Percentiles rank a stretch among this genome's conserved stretches.
phyloP scores from a whole-genome alignment of 2,797 vertebrate genomes.

The Liparis tanakae region DNA sequence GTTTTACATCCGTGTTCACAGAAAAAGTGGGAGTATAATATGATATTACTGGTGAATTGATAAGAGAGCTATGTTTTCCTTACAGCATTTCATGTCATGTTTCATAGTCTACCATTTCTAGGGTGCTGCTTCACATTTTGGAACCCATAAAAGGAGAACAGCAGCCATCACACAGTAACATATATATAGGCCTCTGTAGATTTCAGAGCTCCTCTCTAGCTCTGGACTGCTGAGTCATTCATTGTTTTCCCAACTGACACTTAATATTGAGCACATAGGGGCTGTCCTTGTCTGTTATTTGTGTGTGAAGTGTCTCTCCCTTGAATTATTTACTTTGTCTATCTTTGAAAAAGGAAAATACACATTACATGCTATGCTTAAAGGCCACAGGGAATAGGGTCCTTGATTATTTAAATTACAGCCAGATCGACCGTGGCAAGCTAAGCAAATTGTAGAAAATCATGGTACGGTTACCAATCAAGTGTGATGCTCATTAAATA shows the following conservation, averaged over 20 bases:
- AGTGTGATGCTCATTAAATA: background rate
- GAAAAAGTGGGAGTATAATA: slow-evolving; percentile 3
- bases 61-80: slow-evolving; percentile 8
- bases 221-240: slow-evolving; percentile 45
- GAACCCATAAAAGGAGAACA: slow-evolving; percentile 20
- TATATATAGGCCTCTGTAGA: slow-evolving; percentile 12
- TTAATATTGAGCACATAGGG: slow-evolving; percentile 8
- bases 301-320: slow-evolving; percentile 24
- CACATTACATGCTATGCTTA: background rate
- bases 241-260: slow-evolving; percentile 7
- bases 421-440: slow-evolving; percentile 1
- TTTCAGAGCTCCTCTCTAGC: slow-evolving; percentile 6
- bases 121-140: background rate
- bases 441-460: background rate
- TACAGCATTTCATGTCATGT: background rate
- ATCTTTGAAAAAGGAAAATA: slow-evolving; percentile 6
- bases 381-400: slow-evolving; percentile 3
- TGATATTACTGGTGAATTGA: slow-evolving; percentile 4
- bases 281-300: slow-evolving; percentile 25
- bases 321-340: slow-evolving; percentile 17
- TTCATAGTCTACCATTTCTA: slow-evolving; percentile 4
- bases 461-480: background rate
- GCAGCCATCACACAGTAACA: slow-evolving; percentile 19
- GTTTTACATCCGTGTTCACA: background rate
- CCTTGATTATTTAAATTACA: slow-evolving; percentile 15